Conservation (phyloP, 2,797 vertebrate species). For the Mormyrops attenuatus region DNA sequence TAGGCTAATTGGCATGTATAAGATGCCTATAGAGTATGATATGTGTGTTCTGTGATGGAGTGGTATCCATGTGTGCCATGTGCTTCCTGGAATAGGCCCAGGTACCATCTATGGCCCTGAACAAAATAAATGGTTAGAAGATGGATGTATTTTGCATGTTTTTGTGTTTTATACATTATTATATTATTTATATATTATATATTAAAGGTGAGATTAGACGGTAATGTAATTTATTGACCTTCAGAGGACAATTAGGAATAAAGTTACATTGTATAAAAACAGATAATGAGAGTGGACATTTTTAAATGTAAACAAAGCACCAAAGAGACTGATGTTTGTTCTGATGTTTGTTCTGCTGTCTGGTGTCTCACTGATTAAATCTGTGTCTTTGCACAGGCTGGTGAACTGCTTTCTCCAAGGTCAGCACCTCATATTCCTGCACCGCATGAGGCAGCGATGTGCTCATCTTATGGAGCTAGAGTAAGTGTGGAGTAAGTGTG, state of each 20-base stretch:
- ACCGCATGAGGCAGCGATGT: conserved; percentile 47
- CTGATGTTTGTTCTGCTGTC: neutral
- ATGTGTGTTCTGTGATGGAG: neutral
- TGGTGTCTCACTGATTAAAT: neutral
- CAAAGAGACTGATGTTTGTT: neutral
- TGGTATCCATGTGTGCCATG: neutral
- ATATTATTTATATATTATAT: neutral
- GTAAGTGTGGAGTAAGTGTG: conserved; percentile 57
- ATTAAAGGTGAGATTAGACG: neutral
- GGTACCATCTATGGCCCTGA: neutral
- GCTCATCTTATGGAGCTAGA: conserved; percentile 61
- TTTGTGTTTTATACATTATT: neutral
- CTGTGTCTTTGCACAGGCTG: conserved; percentile 47
- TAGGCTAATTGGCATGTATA: neutral
- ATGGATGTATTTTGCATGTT: neutral
- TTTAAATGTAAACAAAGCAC: neutral
- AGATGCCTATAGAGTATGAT: neutral
- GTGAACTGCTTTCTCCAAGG: conserved; percentile 48
- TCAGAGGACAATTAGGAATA: neutral
- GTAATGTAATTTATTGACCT: neutral
- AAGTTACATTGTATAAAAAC: neutral
- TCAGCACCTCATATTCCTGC: conserved; percentile 32
- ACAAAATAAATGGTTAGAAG: neutral
- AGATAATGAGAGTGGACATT: neutral
- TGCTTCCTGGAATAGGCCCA: neutral